A percentile compares a stretch with the other conserved stretches of the same genome.
Conservation (phyloP, 2,113 vertebrate genomes). For the Lepus americanus region DNA sequence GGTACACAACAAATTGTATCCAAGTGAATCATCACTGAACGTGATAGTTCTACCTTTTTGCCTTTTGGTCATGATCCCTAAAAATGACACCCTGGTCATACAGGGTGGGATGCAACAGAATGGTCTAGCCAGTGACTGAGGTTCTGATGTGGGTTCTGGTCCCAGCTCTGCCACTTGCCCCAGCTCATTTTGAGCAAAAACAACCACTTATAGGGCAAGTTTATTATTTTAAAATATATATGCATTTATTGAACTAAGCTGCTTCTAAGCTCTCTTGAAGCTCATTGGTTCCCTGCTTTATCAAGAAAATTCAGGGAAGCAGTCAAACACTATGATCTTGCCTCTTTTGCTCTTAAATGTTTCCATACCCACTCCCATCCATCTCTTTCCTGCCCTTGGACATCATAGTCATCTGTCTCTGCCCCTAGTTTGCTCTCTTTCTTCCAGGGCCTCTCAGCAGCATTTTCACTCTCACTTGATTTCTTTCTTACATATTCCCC, state of each 20-base stretch:
- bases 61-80: neutral
- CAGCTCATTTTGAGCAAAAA: neutral
- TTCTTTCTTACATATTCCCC: conserved; percentile 1
- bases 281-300: neutral
- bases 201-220: neutral
- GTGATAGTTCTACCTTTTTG: neutral
- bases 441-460: neutral
- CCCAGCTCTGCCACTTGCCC: neutral
- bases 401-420: neutral
- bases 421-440: neutral
- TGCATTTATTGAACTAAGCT: neutral
- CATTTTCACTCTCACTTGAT: neutral
- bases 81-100: neutral
- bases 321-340: neutral
- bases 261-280: neutral
- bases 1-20: neutral
- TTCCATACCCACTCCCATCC: neutral
- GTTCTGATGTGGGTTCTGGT: neutral
- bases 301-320: neutral
- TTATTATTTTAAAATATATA: neutral
- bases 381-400: neutral
- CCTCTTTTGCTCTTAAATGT: neutral
- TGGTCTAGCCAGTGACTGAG: neutral
- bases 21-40: conserved; percentile 4
- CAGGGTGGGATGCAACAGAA: too few relatives aligned